A percentile compares a stretch with the other conserved stretches of the same genome.
Evolutionary conservation across 2,888 invertebrate species (phyloP).

Genomic region (Coelinius sp.): DNA sequence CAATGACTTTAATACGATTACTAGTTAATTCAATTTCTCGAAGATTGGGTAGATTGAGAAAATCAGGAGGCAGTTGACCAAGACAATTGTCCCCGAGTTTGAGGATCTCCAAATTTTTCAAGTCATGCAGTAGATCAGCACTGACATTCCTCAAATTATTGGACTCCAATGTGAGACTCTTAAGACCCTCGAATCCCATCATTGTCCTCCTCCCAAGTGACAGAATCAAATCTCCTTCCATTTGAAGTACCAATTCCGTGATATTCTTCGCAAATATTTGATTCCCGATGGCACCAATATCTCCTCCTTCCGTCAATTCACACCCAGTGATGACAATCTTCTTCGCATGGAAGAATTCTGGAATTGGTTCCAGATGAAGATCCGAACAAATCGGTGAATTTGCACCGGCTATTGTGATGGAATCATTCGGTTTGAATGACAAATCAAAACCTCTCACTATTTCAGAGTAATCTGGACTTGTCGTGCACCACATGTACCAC

Average conservation of each 20-base stretch:
- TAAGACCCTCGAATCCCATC: slow-evolving; percentile 73
- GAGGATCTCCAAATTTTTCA: slow-evolving; percentile 76
- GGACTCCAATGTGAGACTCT: slow-evolving; percentile 75
- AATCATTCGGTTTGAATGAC: slow-evolving; percentile 44
- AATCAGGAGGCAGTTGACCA: slow-evolving; percentile 43
- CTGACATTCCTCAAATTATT: slow-evolving; percentile 77
- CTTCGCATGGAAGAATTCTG: slow-evolving; percentile 20
- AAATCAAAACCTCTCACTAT: too few relatives aligned
- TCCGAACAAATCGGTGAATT: slow-evolving; percentile 50
- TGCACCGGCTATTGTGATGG: slow-evolving; percentile 50
- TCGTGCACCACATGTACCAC: too few relatives aligned
- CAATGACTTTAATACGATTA: slow-evolving; percentile 77
- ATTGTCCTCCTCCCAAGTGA: slow-evolving; percentile 75
- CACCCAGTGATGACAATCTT: slow-evolving; percentile 43
- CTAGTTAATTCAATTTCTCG: slow-evolving; percentile 75
- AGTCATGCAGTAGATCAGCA: slow-evolving; percentile 73
- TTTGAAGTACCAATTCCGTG: slow-evolving; percentile 49
- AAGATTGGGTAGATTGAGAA: slow-evolving; percentile 66
- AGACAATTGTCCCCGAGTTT: slow-evolving; percentile 70
- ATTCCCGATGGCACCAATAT: slow-evolving; percentile 49
- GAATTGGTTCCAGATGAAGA: slow-evolving; percentile 44
- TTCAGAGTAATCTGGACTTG: too few relatives aligned
- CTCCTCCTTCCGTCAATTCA: neutral
- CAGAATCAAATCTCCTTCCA: slow-evolving; percentile 45
- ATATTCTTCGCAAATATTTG: slow-evolving; percentile 48